Percentiles rank a stretch among this genome's conserved stretches.
These are phyloP conservation scores for Orientallactaga sibirica DNA, from an alignment of 2,797 vertebrate species.

Conservation along the genomic window DNA sequence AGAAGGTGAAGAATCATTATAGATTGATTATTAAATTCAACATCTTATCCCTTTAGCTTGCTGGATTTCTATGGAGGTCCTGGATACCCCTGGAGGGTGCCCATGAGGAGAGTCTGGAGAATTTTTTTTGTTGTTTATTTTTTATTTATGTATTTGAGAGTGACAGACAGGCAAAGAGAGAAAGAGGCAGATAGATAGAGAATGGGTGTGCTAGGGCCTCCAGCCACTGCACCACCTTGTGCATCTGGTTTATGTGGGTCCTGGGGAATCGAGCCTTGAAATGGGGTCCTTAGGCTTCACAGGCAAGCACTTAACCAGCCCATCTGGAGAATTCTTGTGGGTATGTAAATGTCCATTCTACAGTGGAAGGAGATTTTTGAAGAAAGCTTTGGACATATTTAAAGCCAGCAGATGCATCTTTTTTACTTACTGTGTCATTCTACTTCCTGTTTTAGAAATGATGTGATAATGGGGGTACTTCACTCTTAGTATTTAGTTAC, in stretches of 20 bases:
- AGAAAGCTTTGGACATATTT: background rate
- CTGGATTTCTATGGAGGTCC: accelerated
- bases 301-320: too few relatives aligned
- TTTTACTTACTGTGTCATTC: background rate
- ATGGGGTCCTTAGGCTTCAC: too few relatives aligned
- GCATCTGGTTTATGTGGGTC: too few relatives aligned
- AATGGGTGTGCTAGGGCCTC: too few relatives aligned
- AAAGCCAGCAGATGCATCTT: background rate
- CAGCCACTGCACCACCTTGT: too few relatives aligned
- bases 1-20: background rate
- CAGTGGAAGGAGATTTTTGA: background rate
- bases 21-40: background rate
- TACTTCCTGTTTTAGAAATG: background rate
- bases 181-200: too few relatives aligned
- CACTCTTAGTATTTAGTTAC: background rate
- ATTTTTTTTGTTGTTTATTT: background rate
- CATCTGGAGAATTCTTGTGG: background rate
- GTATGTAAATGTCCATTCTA: background rate
- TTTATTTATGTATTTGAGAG: background rate
- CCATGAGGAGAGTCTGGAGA: background rate
- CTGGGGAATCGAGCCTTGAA: too few relatives aligned
- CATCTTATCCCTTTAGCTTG: background rate
- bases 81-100: background rate
- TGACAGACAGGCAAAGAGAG: too few relatives aligned
- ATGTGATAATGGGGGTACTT: background rate